Conservation (phyloP, 2,797 vertebrate species). For the Sandelia bainsii region DNA sequence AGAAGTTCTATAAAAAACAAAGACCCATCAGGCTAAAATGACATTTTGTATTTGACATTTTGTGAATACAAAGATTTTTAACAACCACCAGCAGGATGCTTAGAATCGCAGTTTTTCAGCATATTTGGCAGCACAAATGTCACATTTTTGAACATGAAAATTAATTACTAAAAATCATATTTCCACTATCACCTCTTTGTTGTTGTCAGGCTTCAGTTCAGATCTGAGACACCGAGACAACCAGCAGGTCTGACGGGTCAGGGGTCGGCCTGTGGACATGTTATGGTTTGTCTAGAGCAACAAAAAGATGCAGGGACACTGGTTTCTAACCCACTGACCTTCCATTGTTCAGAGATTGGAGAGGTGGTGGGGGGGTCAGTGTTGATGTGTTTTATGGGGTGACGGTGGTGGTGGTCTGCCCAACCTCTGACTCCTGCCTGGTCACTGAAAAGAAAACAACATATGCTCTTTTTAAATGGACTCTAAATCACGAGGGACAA, state of each 20-base stretch:
- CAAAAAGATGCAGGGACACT: slow-evolving; percentile 51
- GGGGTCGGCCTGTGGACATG: slow-evolving; percentile 61
- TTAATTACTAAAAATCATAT: background rate
- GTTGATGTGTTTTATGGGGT: slow-evolving; percentile 59
- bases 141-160: background rate
- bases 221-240: slow-evolving; percentile 6
- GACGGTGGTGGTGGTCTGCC: slow-evolving; percentile 46
- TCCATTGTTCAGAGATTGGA: slow-evolving; percentile 59
- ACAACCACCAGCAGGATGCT: background rate
- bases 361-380: slow-evolving; percentile 50
- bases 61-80: background rate
- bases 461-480: slow-evolving; percentile 64
- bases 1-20: background rate
- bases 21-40: background rate
- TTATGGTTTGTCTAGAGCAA: slow-evolving; percentile 60
- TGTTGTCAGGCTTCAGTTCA: background rate
- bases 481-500: slow-evolving; percentile 54
- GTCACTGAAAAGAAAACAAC: slow-evolving; percentile 66
- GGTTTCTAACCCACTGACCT: slow-evolving; percentile 69
- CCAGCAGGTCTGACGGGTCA: slow-evolving; percentile 42
- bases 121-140: background rate
- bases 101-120: no score
- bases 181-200: background rate
- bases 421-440: slow-evolving; percentile 61
- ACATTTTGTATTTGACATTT: background rate